Base-by-base conservation (phyloP, 2,113 vertebrate genomes). In the Istiophorus platypterus region DNA sequence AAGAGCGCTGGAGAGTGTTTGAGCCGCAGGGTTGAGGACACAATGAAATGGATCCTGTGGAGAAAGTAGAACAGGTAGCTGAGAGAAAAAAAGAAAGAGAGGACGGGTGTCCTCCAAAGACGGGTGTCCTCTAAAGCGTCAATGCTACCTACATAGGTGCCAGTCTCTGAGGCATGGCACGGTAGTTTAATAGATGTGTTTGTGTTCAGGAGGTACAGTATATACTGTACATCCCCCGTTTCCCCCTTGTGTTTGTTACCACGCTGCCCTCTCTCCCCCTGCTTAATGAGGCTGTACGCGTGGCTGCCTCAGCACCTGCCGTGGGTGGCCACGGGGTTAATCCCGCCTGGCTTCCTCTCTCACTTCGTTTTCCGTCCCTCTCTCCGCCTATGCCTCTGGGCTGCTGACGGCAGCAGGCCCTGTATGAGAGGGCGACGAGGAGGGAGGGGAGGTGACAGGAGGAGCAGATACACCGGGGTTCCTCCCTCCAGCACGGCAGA, bases 401-500 rank as follows among this genome's bases (percentile, higher is more conserved):
- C 84, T 91, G 92, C 93, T 94, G 94, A 95, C 93, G 92, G 94
- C 91, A 92, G 94, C 92, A 94, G 92, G 85, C 86, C 29, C 77
- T 8, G 68, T 59, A 72, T 49, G 73, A 81, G 85, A 84, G 86
- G 88, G 85, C 27, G 87, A 76, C 34, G 82, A 59, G 82, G 84
- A 84, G 82, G 85, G 88, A 85, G 85, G 88, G 86, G 86, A 92
- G 93, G 93, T 92, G 92, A 94, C 93, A 94, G 92, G 93, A 94
- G 93, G 89, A 81, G 57, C 86, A 80, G 81, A 91, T 88, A 92
- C 94, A 94, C 93, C 85, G 80, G 91, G 92, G 93, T 94, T 89
- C 89, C 81, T 86, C 82, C 85, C 90, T 85, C 81, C 84, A 85
- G 92, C 92, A 87, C 54, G 73, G 91, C 87, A 92, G 90, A 95